Conservation (phyloP, 2,888 invertebrate species). For the Hymenopus coronatus region DNA sequence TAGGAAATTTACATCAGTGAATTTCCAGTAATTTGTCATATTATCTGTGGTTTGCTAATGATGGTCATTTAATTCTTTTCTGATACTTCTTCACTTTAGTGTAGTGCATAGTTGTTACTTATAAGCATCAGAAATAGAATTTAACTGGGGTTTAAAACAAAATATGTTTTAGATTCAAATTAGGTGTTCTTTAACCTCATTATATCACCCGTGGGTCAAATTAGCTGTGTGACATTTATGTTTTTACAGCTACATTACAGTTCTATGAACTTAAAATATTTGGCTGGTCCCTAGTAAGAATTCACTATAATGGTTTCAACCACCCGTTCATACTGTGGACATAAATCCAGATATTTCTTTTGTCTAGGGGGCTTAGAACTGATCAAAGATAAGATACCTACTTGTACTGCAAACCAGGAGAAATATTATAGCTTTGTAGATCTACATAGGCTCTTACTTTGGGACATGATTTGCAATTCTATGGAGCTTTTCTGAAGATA, state of each 20-base stretch:
- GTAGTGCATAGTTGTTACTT: background rate
- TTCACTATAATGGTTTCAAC: slow-evolving; percentile 23
- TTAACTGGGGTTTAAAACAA: background rate
- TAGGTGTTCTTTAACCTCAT: background rate
- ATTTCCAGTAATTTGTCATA: background rate
- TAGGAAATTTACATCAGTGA: background rate
- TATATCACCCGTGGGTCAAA: background rate
- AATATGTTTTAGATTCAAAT: background rate
- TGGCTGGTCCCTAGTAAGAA: slow-evolving; percentile 33
- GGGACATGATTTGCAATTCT: background rate
- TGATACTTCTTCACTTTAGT: background rate
- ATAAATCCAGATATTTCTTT: background rate
- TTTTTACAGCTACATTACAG: background rate
- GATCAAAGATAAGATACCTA: background rate
- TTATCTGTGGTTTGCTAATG: background rate
- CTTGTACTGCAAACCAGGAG: background rate
- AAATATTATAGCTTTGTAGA: background rate
- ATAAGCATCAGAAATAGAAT: background rate
- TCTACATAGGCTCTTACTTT: background rate
- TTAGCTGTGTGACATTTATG: background rate
- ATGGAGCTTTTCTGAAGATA: background rate
- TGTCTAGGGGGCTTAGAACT: background rate
- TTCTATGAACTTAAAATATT: background rate
- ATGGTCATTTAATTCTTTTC: background rate
- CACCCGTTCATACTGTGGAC: background rate